Conservation (phyloP, 2,888 invertebrate species). For the Callyntrura guangdongensis region DNA sequence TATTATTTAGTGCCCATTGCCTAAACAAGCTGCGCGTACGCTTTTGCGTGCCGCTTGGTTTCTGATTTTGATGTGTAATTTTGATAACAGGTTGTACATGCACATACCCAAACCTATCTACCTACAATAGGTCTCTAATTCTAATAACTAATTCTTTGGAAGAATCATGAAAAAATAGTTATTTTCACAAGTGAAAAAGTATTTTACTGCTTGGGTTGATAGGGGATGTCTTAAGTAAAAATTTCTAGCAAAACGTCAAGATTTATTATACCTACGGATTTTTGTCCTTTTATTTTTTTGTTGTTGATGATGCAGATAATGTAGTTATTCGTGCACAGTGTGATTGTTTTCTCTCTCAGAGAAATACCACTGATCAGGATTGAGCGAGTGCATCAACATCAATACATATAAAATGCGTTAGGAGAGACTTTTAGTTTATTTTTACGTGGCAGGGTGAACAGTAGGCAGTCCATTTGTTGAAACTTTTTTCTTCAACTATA, state of each 20-base stretch:
- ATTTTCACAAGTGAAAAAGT: constrained; percentile 26
- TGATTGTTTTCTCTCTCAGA: not conserved
- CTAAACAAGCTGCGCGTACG: not conserved
- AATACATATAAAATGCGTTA: too few species aligned
- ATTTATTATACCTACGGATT: not conserved
- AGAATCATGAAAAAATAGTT: constrained; percentile 10
- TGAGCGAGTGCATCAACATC: constrained; percentile 16
- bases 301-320: constrained; percentile 2
- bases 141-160: not conserved
- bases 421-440: not conserved
- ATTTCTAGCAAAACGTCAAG: not conserved
- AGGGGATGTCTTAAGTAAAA: not conserved
- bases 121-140: not conserved
- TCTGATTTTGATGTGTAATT: constrained; percentile 37
- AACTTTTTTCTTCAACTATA: not conserved
- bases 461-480: not conserved
- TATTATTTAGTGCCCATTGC: not conserved
- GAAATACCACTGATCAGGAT: not conserved
- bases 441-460: not conserved
- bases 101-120: constrained; percentile 41
- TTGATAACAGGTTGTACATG: constrained; percentile 23
- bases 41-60: not conserved
- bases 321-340: constrained; percentile 20
- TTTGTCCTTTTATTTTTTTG: not conserved
- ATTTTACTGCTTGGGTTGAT: not conserved